Evolutionary conservation across 2,888 invertebrate genomes (phyloP).

Genomic region (Halictus ligatus): DNA sequence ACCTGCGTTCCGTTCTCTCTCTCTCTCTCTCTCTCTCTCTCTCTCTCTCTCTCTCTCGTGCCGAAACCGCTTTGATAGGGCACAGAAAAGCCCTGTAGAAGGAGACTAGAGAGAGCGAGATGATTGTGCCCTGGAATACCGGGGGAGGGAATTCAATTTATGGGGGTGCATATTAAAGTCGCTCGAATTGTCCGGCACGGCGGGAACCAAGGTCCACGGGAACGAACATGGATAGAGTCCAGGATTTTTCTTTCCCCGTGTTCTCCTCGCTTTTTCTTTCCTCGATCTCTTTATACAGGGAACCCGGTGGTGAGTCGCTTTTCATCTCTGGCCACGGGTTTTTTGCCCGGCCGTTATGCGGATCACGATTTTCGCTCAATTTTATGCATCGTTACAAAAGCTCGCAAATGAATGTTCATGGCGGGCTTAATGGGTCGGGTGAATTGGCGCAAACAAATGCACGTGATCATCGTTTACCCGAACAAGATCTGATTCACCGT

Average conservation of each 20-base stretch:
- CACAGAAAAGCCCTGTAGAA: neutral
- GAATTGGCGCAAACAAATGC: conserved; percentile 7
- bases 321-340: conserved; percentile 49
- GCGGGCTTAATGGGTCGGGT: neutral
- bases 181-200: conserved; percentile 61
- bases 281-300: conserved; percentile 42
- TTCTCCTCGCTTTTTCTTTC: conserved; percentile 53
- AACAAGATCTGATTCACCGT: neutral
- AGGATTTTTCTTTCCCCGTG: conserved; percentile 52
- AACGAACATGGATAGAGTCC: conserved; percentile 43
- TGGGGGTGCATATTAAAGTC: conserved; percentile 78
- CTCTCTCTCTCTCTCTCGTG: conserved; percentile 30
- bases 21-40: conserved; percentile 46
- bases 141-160: conserved; percentile 74
- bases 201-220: conserved; percentile 44
- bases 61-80: conserved; percentile 54
- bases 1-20: conserved; percentile 66
- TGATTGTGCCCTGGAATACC: conserved; percentile 25
- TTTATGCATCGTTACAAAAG: neutral
- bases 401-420: conserved; percentile 6
- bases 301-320: conserved; percentile 53
- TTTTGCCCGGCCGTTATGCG: conserved; percentile 38
- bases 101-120: neutral
- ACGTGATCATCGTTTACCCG: neutral
- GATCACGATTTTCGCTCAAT: conserved; percentile 18